Percentiles rank a stretch among this genome's conserved stretches.
phyloP scores from a whole-genome alignment of 2,113 vertebrate genomes.

The Kryptolebias marmoratus region DNA sequence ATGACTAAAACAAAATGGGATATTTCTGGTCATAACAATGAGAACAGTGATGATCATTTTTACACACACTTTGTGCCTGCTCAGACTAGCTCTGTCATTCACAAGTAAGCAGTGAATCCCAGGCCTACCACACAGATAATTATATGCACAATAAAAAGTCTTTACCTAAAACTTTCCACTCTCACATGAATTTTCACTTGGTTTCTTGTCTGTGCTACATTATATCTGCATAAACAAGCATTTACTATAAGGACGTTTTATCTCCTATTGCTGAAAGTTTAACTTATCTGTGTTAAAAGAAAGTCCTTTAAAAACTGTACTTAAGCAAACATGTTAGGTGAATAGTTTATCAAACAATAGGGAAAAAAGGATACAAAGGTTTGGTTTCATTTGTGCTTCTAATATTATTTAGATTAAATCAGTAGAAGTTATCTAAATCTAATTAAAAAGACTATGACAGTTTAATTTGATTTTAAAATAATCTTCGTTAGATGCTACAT shows the following conservation, averaged over 20 bases:
- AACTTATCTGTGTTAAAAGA: neutral
- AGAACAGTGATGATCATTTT: neutral
- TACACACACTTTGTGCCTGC: no score
- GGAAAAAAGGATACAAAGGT: neutral
- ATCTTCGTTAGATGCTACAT: constrained; percentile 9
- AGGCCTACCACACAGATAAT: constrained; percentile 27
- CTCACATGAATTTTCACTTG: neutral
- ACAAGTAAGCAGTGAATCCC: neutral
- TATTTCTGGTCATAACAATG: neutral
- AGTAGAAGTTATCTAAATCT: constrained; percentile 28
- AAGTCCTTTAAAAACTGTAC: constrained; percentile 9
- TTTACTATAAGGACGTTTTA: neutral
- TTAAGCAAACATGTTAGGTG: neutral
- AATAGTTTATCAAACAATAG: neutral
- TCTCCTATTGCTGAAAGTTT: neutral
- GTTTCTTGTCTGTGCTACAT: constrained; percentile 2
- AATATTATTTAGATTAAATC: constrained; percentile 25
- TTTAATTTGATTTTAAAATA: constrained; percentile 18
- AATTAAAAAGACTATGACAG: constrained; percentile 20
- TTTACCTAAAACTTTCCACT: constrained; percentile 14
- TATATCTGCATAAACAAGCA: constrained; percentile 1
- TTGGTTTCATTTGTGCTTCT: constrained; percentile 50
- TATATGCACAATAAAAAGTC: constrained; percentile 15
- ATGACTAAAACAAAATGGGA: neutral
- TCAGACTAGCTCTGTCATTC: no score